Conservation (phyloP, 2,888 invertebrate species). For the Pachliopta kotzebuea region DNA sequence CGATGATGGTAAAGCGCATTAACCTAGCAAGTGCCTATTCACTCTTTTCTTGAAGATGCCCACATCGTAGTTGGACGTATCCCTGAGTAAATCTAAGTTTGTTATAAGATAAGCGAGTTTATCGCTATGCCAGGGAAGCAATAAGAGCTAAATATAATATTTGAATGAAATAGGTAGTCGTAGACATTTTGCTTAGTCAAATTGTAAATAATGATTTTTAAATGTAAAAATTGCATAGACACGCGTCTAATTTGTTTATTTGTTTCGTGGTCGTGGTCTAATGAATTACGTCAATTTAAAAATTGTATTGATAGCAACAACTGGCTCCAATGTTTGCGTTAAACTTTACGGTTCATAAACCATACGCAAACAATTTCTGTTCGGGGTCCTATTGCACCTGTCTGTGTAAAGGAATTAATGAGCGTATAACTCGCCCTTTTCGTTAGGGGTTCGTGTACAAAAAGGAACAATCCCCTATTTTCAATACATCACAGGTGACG, state of each 20-base stretch:
- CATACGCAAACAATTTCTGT: constrained; percentile 3
- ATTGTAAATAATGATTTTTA: no score
- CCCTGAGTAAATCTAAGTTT: no score
- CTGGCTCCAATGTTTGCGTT: constrained; percentile 7
- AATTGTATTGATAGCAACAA: not conserved
- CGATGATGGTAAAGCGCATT: no score
- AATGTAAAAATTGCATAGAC: not conserved
- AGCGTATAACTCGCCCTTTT: constrained; percentile 18
- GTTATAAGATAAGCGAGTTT: no score
- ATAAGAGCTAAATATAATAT: no score
- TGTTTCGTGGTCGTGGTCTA: not conserved
- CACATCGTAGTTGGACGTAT: no score
- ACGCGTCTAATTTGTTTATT: not conserved
- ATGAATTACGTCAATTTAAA: not conserved
- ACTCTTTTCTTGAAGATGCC: no score
- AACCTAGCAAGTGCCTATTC: no score
- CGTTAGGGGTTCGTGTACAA: constrained; percentile 19
- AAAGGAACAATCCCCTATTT: constrained; percentile 28
- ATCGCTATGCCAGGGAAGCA: no score
- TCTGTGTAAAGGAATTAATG: constrained; percentile 21
- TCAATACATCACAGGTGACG: constrained; percentile 46
- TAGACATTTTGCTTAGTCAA: no score
- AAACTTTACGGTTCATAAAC: constrained; percentile 19
- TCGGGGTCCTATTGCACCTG: constrained; percentile 17
- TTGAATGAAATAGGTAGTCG: no score